Conservation (phyloP, 2,113 vertebrate genomes). For the Daubentonia madagascariensis region DNA sequence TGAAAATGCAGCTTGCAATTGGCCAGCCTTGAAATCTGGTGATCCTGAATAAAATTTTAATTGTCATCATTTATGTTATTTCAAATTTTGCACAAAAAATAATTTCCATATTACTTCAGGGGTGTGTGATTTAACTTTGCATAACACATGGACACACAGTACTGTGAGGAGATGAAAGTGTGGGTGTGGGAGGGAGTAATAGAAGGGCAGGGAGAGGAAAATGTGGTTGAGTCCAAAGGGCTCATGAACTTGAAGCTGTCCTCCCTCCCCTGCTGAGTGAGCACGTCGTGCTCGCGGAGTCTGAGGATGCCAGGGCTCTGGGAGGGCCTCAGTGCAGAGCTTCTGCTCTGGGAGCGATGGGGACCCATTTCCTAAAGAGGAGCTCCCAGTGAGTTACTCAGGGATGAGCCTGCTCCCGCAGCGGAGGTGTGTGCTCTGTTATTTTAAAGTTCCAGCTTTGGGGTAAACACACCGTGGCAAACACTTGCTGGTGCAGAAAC, state of each 20-base stretch:
- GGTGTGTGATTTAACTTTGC: background rate
- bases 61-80: background rate
- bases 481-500: background rate
- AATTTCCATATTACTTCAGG: background rate
- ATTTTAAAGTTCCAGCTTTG: background rate
- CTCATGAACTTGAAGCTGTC: background rate
- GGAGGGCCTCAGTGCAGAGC: background rate
- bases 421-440: background rate
- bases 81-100: background rate
- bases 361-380: background rate
- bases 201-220: background rate
- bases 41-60: background rate
- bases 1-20: background rate
- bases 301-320: background rate
- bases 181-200: background rate
- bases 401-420: no score
- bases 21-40: background rate
- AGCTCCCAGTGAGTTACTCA: no score
- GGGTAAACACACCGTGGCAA: background rate
- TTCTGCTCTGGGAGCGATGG: background rate
- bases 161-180: background rate
- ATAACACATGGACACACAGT: background rate
- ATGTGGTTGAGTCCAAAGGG: background rate
- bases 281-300: no score
- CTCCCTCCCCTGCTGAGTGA: no score